Percentiles rank a stretch among this genome's conserved stretches.
These are phyloP conservation scores for Synergus japonicus DNA, from an alignment of 2,888 invertebrate genomes.

Conservation along the genomic window DNA sequence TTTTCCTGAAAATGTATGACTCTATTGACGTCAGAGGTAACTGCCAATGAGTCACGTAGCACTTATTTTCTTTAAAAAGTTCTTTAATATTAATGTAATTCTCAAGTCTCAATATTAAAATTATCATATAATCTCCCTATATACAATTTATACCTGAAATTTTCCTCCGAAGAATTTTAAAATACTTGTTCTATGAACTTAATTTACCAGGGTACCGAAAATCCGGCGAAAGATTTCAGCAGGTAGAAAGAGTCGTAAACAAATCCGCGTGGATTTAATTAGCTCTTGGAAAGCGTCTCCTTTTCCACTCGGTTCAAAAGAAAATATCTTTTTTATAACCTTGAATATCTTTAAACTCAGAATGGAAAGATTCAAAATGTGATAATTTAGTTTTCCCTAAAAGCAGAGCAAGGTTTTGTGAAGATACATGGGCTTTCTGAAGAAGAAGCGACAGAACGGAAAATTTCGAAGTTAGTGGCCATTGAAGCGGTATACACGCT, in stretches of 20 bases:
- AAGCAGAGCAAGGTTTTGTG: not conserved
- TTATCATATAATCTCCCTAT: too few species aligned
- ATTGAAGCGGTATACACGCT: not conserved
- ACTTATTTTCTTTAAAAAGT: not conserved
- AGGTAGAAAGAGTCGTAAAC: not conserved
- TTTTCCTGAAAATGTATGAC: not conserved
- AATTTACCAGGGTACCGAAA: not conserved
- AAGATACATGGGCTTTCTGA: not conserved
- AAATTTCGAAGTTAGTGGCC: not conserved
- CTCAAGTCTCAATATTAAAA: too few species aligned
- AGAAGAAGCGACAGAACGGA: not conserved
- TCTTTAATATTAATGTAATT: too few species aligned
- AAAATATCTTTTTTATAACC: not conserved
- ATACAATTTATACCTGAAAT: not conserved
- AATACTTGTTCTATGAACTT: not conserved
- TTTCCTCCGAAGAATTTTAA: not conserved
- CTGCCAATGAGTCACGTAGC: not conserved
- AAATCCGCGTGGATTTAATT: not conserved
- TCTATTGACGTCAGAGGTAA: not conserved
- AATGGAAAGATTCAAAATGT: not conserved
- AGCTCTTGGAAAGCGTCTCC: not conserved
- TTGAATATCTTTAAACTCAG: not conserved
- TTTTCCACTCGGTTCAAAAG: not conserved
- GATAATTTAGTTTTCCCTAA: conserved; percentile 5
- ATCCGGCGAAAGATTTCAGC: not conserved